phyloP scores from a whole-genome alignment of 2,113 vertebrate genomes.

The Herpetotheres cachinnans region DNA sequence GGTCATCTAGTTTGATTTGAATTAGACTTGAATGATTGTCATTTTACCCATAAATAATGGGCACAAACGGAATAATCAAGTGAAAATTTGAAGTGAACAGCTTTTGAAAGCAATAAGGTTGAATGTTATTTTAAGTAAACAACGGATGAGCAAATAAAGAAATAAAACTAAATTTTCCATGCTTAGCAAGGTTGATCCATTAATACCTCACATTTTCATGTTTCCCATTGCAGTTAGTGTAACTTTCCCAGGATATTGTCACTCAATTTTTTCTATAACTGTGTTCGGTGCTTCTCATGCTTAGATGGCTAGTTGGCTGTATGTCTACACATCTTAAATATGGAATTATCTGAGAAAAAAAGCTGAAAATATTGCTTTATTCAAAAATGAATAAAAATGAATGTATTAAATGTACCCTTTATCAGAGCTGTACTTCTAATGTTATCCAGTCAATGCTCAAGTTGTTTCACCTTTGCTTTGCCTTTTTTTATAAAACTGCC shows the following conservation, averaged over 20 bases:
- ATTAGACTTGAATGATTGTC: not conserved
- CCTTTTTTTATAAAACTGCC: not conserved
- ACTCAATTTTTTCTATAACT: not conserved
- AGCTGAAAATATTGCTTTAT: not conserved
- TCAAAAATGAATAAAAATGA: not conserved
- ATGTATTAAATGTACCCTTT: not conserved
- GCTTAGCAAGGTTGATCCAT: not conserved
- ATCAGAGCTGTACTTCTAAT: not conserved
- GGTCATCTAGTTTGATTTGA: not conserved
- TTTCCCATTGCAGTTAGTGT: not conserved
- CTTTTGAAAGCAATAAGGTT: not conserved
- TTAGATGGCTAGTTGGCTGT: not conserved
- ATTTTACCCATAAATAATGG: not conserved
- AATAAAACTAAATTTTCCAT: not conserved
- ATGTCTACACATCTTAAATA: not conserved
- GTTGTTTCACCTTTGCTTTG: not conserved
- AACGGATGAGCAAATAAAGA: not conserved
- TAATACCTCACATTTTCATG: not conserved
- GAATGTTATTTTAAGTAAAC: not conserved
- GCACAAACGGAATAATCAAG: not conserved
- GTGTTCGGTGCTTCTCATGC: not conserved
- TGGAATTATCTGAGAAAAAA: not conserved
- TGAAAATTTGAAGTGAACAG: not conserved
- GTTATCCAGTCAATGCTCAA: not conserved
- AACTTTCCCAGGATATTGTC: not conserved